Conservation (phyloP, 2,888 invertebrate genomes). For the Taenaris catops region DNA sequence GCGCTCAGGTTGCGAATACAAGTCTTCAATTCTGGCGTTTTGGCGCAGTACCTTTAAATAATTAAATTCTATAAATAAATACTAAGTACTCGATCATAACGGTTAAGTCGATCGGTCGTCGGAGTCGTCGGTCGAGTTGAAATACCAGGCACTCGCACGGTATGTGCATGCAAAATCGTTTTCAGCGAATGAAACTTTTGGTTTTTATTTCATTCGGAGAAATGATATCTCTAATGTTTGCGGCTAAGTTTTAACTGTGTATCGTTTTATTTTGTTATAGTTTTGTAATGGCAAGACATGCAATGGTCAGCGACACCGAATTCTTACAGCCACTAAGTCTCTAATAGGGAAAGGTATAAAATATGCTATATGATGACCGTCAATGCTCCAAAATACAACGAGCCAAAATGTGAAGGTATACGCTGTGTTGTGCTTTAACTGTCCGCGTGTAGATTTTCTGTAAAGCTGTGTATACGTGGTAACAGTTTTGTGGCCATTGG, state of each 20-base stretch:
- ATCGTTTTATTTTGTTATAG: slow-evolving; percentile 40
- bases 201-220: slow-evolving; percentile 39
- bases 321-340: slow-evolving; percentile 64
- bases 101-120: no score
- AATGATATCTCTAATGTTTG: slow-evolving; percentile 36
- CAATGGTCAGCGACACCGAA: slow-evolving; percentile 69
- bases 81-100: no score
- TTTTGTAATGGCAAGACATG: slow-evolving; percentile 57
- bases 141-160: no score
- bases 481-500: slow-evolving; percentile 44
- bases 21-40: slow-evolving; percentile 75
- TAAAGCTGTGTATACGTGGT: slow-evolving; percentile 67
- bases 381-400: slow-evolving; percentile 62
- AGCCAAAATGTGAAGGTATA: slow-evolving; percentile 54
- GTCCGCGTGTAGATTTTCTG: slow-evolving; percentile 74
- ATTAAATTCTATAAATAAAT: no score
- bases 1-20: slow-evolving; percentile 81
- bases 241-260: slow-evolving; percentile 38
- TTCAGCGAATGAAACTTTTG: slow-evolving; percentile 39
- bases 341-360: slow-evolving; percentile 79
- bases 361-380: slow-evolving; percentile 73
- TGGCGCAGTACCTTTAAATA: slow-evolving; percentile 82
- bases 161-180: slow-evolving; percentile 60
- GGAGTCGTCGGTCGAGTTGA: no score
- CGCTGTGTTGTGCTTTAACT: slow-evolving; percentile 66